Evolutionary conservation across 2,797 vertebrate genomes (phyloP), one percentile per base, ranked within the genome.

Genomic region (Sphaeramia orbicularis): DNA sequence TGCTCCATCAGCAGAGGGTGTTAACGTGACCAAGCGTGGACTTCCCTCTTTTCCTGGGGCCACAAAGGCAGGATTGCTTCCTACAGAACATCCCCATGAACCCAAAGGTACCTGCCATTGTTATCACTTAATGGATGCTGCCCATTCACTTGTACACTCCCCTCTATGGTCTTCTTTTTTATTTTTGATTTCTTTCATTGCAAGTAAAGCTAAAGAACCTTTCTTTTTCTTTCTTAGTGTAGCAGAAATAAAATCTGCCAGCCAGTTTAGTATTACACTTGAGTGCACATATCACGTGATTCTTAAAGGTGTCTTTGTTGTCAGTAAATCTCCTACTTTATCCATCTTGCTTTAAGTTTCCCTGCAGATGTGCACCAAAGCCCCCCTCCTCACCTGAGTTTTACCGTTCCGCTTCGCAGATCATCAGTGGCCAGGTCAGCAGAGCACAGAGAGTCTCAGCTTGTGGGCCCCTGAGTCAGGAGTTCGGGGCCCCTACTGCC

Each of bases 11-110:
- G 77, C 19, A 60, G 80, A 85, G 89, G 78, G 86, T 86, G 89
- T 90, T 83, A 84, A 89, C 83, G 73, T 86, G 86, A 89, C 87
- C 86, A 89, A 90, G 79, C 14, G 18, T 75, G 87, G 84, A 86
- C 86, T 84, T 80, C 86, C 87, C 84, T 89, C 89, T 82, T 70
- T 73, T 76, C 66, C 76, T 65, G 18, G 16, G 45, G 56, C 58
- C 57, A 89, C 83, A 91, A 91, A 89, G 60, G 59, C 79, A 19
- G 48, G 54, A 64, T 44, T 68, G 65, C 63, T 74, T 45, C 55
- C 54, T 37, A 77, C 79, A 84, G 80, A 81, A 84, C 62, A 72
- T 77, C 76, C 65, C 64, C 74, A 66, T 45, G 58, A 52, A 59
- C 78, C 83, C 80, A 85, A 76, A 84, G 64, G 81, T 77, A 80